Base-by-base conservation (phyloP, 2,113 vertebrate species). In the Oreochromis aureus region DNA sequence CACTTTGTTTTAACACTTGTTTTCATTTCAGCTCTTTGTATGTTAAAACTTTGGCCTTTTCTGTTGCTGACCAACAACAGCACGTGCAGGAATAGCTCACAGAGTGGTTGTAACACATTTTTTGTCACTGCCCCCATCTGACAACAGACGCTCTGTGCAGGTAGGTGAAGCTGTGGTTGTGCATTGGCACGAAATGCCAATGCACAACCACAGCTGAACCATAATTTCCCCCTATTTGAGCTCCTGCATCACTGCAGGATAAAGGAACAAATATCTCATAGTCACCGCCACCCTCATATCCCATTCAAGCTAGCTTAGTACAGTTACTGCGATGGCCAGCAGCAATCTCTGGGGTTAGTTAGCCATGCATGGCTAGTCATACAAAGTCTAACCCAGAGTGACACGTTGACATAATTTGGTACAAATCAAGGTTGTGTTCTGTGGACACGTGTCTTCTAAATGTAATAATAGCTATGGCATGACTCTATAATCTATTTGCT, bases 401-500 rank as follows among this genome's bases (percentile, higher is more conserved):
- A 95, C 95, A 95, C 88, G 80, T 89, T 94, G 93, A 95, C 92
- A 94, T 94, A 59, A 95, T 94, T 95, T 94, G 88, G 90, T 83
- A 87, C 91, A 92, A 90, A 94, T 94, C 85, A 93, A 87, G 87
- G 81, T 87, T 89, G 90, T 79, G 89, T 63, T 83, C 90, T 89
- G 46, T 83, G 91, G 93, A 88, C 80, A 34, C 86, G 89, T 84
- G 84, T 92, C 87, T 89, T 84, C 85, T 69, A 81, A 76, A 89
- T 86, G 90, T 86, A 86, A 82, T 93, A 87, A 92, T 86, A 81
- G 66, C 87, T 41, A 54, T 59, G 89, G 83, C 59, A 86, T 80
- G 89, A 79, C 53, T 92, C 91, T 94, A 44, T 78, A 82, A 85
- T 61, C 58, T 56, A n/a, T 83, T 81, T 91, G 86, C 88, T 82